Evolutionary conservation across 2,797 vertebrate species (phyloP), one percentile per base, ranked within the genome.

Genomic region (Enteromius treurensis): DNA sequence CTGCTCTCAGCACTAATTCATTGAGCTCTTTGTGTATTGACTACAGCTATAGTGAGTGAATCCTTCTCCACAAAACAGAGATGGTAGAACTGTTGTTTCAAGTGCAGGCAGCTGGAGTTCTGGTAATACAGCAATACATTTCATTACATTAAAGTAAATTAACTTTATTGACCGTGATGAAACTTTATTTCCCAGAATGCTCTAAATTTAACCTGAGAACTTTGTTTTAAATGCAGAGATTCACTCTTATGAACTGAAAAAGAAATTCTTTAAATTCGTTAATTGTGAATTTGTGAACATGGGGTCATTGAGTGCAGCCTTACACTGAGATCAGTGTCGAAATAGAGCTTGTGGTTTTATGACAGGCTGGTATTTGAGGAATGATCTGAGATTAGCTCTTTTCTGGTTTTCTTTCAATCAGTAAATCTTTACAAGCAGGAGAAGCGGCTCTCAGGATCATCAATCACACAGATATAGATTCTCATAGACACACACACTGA

Each of bases 321-420:
- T 49, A 45, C 9, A 23, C 23, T 15, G 26, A 64, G 60, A 79
- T 60, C 21, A 71, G 68, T 70, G 51, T 74, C 13, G 71, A 73
- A 67, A 73, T 17, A 45, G 71, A 21, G 74, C 45, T 53, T 42
- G 65, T 53, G 42, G 3, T 68, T 71, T 74, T 79, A 68, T 79
- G 68, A 79, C 77, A 51, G 68, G 53, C 29, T 47, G 80, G 29
- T 58, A 80, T 74, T 74, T 82, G 62, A 78, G 55, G 76, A 82
- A 77, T 74, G 68, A 68, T 58, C 60, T 67, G 45, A 65, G 55
- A 68, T 65, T 4, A 29, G 23, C 40, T 71, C 58, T 74, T 62
- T 85, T 79, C 75, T 47, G 77, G 29, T 60, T 82, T 62, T 64
- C 76, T 75, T 82, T 82, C 68, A 81, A 74, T 74, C 76, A 69